Conservation (phyloP, 37 sponge, comb jelly and placozoan species). For the Dysidea cf. avara region DNA sequence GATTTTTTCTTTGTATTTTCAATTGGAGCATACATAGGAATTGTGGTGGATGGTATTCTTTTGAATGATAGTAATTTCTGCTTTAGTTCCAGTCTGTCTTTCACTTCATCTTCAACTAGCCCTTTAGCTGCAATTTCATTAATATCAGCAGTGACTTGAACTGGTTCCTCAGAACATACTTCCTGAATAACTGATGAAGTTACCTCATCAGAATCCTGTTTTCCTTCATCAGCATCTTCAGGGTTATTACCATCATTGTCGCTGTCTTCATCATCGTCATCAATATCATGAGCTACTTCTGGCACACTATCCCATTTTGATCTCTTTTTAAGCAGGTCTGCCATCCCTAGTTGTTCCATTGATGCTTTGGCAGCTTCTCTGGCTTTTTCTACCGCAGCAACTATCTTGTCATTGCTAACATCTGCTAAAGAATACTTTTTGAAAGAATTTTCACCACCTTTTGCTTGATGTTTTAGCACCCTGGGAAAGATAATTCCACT, state of each 20-base stretch:
- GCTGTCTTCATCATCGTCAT: constrained; percentile 19
- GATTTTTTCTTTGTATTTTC: too few relatives aligned
- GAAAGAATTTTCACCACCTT: not conserved
- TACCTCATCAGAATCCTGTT: not conserved
- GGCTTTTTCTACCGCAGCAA: constrained; percentile 10
- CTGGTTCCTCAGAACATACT: too few relatives aligned
- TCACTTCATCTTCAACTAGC: constrained; percentile 1
- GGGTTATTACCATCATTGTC: constrained; percentile 23
- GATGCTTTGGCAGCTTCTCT: constrained; percentile 14
- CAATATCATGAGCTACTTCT: not conserved
- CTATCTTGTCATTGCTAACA: constrained; percentile 22
- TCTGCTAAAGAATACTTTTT: not conserved
- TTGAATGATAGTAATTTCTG: constrained; percentile 1
- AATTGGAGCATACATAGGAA: constrained; percentile 9
- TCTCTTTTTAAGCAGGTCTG: not conserved
- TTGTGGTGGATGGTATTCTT: not conserved
- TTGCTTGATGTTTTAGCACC: not conserved
- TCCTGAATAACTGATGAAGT: too few relatives aligned
- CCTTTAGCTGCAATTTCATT: not conserved
- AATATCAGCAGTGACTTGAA: too few relatives aligned
- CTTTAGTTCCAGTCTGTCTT: not conserved
- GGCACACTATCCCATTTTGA: not conserved
- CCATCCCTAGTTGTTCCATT: constrained; percentile 41
- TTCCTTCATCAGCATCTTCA: not conserved
- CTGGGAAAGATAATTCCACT: constrained; percentile 11